A percentile compares a stretch with the other conserved stretches of the same genome.
Evolutionary conservation across 2,797 vertebrate genomes (phyloP).

Genomic region (Ptychobarbus kaznakovi): DNA sequence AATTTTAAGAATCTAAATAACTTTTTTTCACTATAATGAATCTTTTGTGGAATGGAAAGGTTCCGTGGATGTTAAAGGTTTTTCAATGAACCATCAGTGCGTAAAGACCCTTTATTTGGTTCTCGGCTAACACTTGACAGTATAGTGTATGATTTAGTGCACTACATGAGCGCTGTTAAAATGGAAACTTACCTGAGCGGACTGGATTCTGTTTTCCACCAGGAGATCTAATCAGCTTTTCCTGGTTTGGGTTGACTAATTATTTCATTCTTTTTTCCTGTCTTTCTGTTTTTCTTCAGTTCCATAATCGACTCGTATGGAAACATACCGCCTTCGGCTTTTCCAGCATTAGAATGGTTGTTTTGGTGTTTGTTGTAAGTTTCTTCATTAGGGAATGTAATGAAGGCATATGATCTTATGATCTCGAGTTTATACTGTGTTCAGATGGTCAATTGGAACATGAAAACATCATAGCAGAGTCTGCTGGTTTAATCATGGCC

Average conservation of each 20-base stretch:
- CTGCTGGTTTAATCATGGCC: conserved; percentile 7
- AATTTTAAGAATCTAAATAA: background rate
- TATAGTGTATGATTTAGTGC: background rate
- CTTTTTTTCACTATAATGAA: background rate
- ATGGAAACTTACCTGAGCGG: conserved; percentile 2
- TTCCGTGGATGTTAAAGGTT: background rate
- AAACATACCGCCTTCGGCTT: background rate
- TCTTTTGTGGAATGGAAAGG: background rate
- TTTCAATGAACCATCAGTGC: background rate
- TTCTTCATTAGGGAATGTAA: background rate
- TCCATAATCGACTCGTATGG: conserved; percentile 48
- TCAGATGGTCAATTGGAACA: conserved; percentile 9
- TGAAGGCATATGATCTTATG: background rate
- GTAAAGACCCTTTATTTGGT: too few species aligned
- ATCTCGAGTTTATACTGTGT: conserved; percentile 7
- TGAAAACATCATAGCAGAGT: background rate
- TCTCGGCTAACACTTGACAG: background rate
- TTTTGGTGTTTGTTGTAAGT: background rate
- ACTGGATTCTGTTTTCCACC: conserved; percentile 17
- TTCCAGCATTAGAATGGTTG: conserved; percentile 17
- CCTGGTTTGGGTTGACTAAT: conserved; percentile 52
- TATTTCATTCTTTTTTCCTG: conserved; percentile 34
- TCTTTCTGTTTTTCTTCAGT: conserved; percentile 42
- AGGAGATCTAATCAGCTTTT: conserved; percentile 38
- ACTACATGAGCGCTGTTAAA: background rate